These are phyloP conservation scores for Caradrina kadenii DNA, from an alignment of 2,888 invertebrate genomes.

Conservation along the genomic window DNA sequence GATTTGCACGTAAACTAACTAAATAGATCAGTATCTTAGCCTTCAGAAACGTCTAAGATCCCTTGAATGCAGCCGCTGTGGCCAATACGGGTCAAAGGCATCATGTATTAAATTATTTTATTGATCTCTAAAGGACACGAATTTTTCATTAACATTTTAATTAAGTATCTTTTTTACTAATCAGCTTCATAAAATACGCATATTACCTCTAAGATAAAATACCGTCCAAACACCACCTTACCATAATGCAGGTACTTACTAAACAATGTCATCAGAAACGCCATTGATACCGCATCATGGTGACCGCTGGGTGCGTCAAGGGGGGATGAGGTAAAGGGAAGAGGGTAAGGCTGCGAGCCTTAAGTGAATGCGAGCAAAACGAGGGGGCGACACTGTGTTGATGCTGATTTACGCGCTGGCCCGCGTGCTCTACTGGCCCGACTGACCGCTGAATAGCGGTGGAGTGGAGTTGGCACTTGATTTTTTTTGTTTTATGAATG, in stretches of 20 bases:
- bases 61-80: neutral
- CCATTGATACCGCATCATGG: conserved; percentile 58
- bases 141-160: neutral
- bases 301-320: conserved; percentile 21
- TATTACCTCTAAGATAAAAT: neutral
- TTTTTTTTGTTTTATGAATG: neutral
- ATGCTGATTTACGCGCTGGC: conserved; percentile 87
- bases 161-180: neutral
- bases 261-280: conserved; percentile 53
- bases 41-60: neutral
- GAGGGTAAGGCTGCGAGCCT: conserved; percentile 55
- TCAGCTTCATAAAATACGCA: neutral
- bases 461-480: conserved; percentile 63
- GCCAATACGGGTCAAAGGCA: neutral
- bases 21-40: conserved; percentile 2
- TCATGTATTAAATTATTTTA: neutral
- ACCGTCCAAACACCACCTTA: conserved; percentile 13
- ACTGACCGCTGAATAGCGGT: conserved; percentile 61
- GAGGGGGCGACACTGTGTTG: conserved; percentile 84
- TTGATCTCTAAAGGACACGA: neutral
- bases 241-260: conserved; percentile 24
- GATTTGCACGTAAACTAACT: neutral
- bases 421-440: conserved; percentile 87
- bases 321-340: conserved; percentile 9
- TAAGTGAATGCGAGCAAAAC: conserved; percentile 85